Conservation (phyloP, 2,888 invertebrate genomes). For the Synanthedon andrenaeformis region DNA sequence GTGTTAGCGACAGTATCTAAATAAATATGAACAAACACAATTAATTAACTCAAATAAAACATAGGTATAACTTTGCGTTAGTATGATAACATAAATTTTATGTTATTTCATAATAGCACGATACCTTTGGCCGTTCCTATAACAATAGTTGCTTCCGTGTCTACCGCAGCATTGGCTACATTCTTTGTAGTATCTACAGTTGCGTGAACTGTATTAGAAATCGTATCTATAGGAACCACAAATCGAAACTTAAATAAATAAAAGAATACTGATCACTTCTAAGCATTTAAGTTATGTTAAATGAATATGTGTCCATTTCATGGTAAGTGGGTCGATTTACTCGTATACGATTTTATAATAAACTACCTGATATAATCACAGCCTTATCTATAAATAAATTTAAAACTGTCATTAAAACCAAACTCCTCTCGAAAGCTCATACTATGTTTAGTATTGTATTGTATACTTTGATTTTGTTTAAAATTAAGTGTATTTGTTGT, state of each 20-base stretch:
- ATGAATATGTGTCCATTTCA: constrained; percentile 1
- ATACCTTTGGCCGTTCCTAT: constrained; percentile 28
- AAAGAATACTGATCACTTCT: constrained; percentile 4
- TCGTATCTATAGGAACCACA: constrained; percentile 22
- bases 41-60: too few species aligned
- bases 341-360: too few species aligned
- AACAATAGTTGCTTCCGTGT: constrained; percentile 24
- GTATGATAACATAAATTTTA: too few species aligned
- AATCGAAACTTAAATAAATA: constrained; percentile 1
- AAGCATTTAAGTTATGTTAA: constrained; percentile 3
- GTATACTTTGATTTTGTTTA: too few species aligned
- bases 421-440: too few species aligned
- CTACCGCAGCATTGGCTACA: constrained; percentile 26
- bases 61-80: not conserved
- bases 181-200: constrained; percentile 36
- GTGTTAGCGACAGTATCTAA: constrained; percentile 9
- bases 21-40: constrained; percentile 16
- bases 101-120: not conserved
- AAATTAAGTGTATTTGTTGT: too few species aligned
- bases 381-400: too few species aligned
- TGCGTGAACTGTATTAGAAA: constrained; percentile 21
- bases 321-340: too few species aligned
- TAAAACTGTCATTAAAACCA: too few species aligned
- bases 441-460: too few species aligned
- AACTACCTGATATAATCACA: too few species aligned